phyloP scores from a whole-genome alignment of 2,797 vertebrate species.

The Hippopotamyrus pictus region DNA sequence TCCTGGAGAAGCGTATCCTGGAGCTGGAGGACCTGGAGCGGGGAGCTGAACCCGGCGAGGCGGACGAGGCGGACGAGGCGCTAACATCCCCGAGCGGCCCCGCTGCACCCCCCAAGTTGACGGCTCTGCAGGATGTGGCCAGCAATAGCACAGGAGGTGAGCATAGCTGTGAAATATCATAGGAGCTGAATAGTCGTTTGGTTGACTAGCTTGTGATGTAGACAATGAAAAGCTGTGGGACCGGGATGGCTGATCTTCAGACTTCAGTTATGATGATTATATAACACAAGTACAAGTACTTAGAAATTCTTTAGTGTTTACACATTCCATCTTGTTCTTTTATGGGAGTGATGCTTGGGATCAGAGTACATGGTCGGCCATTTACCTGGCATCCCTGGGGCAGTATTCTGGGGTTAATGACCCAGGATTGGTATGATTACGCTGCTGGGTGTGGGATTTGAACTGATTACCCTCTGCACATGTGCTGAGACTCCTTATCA shows the following conservation, averaged over 20 bases:
- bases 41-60: slow-evolving; percentile 62
- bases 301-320: background rate
- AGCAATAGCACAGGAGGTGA: slow-evolving; percentile 49
- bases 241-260: background rate
- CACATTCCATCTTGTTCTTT: background rate
- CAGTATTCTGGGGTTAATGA: background rate
- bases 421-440: background rate
- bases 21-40: slow-evolving; percentile 80
- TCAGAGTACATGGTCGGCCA: background rate
- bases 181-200: background rate
- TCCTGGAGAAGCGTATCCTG: slow-evolving; percentile 86
- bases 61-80: slow-evolving; percentile 66
- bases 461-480: background rate
- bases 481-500: background rate
- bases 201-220: background rate
- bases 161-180: background rate
- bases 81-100: slow-evolving; percentile 54
- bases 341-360: background rate
- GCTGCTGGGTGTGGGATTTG: background rate
- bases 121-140: slow-evolving; percentile 65
- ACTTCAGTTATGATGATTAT: background rate
- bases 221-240: background rate
- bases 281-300: background rate
- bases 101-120: slow-evolving; percentile 58
- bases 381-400: background rate